Evolutionary conservation across 2,888 invertebrate species (phyloP).

Genomic region (Erpobdella octoculata): DNA sequence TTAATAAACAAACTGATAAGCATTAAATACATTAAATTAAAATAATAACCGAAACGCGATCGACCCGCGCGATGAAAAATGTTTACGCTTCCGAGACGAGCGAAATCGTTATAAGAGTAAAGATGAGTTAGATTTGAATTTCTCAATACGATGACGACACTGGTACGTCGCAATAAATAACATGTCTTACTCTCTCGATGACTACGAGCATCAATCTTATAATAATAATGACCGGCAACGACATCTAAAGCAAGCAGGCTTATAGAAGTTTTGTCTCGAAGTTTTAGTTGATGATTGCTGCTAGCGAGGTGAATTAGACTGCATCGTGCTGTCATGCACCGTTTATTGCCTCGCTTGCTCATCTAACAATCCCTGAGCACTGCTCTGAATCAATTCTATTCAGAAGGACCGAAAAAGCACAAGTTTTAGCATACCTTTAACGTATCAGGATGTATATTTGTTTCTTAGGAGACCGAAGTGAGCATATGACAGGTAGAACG

Average conservation of each 20-base stretch:
- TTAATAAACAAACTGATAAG: neutral
- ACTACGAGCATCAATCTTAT: constrained; percentile 2
- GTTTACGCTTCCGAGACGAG: neutral
- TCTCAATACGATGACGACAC: neutral
- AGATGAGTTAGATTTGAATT: constrained; percentile 5
- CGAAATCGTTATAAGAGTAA: neutral
- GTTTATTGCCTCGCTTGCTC: neutral
- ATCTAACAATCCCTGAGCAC: constrained; percentile 4
- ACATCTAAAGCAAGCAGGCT: constrained; percentile 6
- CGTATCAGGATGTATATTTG: too few species aligned
- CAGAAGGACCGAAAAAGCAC: too few species aligned
- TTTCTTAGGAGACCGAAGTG: too few species aligned
- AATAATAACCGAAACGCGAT: neutral
- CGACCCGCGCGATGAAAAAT: neutral
- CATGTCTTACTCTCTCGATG: too few species aligned
- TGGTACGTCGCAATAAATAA: neutral
- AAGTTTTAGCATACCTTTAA: too few species aligned
- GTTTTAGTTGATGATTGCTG: constrained; percentile 6
- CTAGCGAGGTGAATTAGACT: neutral
- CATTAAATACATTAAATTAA: neutral
- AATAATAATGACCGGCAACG: neutral
- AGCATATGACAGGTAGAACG: too few species aligned
- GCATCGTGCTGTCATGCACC: constrained; percentile 4
- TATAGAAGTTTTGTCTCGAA: neutral
- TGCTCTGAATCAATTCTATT: too few species aligned